Conservation (phyloP, 2,888 invertebrate genomes). For the Acrobasis suavella region DNA sequence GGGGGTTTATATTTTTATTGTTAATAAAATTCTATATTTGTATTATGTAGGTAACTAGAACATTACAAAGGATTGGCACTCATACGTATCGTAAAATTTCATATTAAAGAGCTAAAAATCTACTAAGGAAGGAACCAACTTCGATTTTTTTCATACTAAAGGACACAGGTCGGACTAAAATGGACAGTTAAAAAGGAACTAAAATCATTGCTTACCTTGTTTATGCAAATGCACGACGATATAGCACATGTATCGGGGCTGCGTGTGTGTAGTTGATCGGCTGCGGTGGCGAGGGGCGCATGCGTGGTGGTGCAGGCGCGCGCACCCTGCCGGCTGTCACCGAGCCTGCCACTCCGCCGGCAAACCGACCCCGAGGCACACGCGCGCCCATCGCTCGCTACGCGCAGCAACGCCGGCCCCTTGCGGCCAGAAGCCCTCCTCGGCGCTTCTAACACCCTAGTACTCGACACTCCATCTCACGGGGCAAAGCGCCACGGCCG, state of each 20-base stretch:
- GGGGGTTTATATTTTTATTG: too few species aligned
- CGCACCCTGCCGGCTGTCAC: conserved; percentile 60
- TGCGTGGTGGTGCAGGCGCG: conserved; percentile 70
- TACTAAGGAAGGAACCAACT: neutral
- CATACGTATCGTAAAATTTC: too few species aligned
- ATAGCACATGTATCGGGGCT: conserved; percentile 47
- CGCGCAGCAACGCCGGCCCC: conserved; percentile 78
- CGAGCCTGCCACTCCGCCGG: conserved; percentile 70
- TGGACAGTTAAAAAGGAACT: neutral
- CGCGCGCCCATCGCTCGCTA: conserved; percentile 70
- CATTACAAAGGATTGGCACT: too few species aligned
- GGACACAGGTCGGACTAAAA: neutral
- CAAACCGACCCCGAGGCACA: conserved; percentile 70
- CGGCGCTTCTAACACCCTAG: conserved; percentile 65
- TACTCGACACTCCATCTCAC: conserved; percentile 53
- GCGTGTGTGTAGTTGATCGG: conserved; percentile 47
- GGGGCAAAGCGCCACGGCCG: conserved; percentile 64
- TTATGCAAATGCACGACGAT: conserved; percentile 40
- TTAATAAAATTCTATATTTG: too few species aligned
- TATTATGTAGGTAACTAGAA: too few species aligned
- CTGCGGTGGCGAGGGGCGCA: conserved; percentile 55
- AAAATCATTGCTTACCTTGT: conserved; percentile 42
- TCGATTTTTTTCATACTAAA: neutral
- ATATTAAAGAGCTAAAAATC: too few species aligned
- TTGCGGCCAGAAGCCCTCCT: conserved; percentile 76